A percentile compares a stretch with the other conserved stretches of the same genome.
These are phyloP conservation scores for Lycophotia porphyrea DNA, from an alignment of 2,888 invertebrate genomes.

Conservation along the genomic window DNA sequence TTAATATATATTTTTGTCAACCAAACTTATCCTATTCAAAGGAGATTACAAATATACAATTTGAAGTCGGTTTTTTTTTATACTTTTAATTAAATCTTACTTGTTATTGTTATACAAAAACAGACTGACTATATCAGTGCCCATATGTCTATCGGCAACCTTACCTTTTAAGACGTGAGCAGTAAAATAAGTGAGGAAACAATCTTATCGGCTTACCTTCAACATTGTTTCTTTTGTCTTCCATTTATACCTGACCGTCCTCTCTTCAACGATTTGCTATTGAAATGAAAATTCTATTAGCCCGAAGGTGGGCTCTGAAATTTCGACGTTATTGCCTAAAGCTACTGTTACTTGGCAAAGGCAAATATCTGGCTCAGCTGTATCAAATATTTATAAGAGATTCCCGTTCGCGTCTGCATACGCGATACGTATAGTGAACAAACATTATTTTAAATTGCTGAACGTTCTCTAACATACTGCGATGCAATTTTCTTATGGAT, in stretches of 20 bases:
- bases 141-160: constrained; percentile 40
- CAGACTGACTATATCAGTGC: constrained; percentile 28
- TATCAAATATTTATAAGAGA: constrained; percentile 86
- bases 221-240: constrained; percentile 62
- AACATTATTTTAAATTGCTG: constrained; percentile 76
- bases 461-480: constrained; percentile 64
- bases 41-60: too few species aligned
- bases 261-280: constrained; percentile 73
- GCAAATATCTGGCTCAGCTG: constrained; percentile 79
- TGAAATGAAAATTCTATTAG: constrained; percentile 83
- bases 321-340: constrained; percentile 76
- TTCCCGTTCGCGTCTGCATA: constrained; percentile 77
- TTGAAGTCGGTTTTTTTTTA: too few species aligned
- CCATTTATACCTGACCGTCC: constrained; percentile 59
- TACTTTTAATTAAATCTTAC: too few species aligned
- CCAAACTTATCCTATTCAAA: too few species aligned
- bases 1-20: too few species aligned
- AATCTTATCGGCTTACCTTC: constrained; percentile 60
- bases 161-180: constrained; percentile 46
- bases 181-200: constrained; percentile 53
- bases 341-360: constrained; percentile 69
- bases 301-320: constrained; percentile 70
- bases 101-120: too few species aligned
- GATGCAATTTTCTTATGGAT: constrained; percentile 72
- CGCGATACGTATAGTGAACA: constrained; percentile 73